Evolutionary conservation across 2,888 invertebrate species (phyloP).

Genomic region (Micoletzkya japonica): DNA sequence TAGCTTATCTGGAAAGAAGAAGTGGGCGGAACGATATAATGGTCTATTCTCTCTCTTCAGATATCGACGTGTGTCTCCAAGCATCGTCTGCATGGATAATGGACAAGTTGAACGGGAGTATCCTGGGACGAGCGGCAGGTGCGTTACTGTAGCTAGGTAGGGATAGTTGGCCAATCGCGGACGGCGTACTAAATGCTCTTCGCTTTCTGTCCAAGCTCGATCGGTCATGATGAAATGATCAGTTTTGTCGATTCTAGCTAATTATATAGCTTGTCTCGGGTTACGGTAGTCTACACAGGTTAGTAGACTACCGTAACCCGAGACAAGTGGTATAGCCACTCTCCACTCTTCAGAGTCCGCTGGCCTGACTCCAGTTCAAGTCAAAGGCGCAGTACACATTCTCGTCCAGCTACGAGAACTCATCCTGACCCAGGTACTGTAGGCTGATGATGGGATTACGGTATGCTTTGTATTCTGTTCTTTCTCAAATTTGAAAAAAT

Average conservation of each 20-base stretch:
- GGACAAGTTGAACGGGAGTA: background rate
- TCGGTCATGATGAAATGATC: too few species aligned
- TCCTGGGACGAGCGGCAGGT: constrained; percentile 13
- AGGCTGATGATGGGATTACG: too few species aligned
- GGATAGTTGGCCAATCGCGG: too few species aligned
- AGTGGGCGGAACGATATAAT: background rate
- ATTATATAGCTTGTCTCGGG: too few species aligned
- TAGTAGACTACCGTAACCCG: background rate
- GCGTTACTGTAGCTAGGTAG: background rate
- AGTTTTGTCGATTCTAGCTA: too few species aligned
- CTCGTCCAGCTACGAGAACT: constrained; percentile 2
- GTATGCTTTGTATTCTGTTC: too few species aligned
- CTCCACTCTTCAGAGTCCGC: constrained; percentile 5
- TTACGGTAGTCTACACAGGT: too few species aligned
- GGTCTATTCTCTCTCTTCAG: background rate
- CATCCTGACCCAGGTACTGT: background rate
- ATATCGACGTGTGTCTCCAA: constrained; percentile 18
- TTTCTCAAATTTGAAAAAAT: too few species aligned
- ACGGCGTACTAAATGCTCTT: too few species aligned
- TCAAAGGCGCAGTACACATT: background rate
- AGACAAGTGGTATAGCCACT: too few species aligned
- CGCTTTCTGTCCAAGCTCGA: background rate
- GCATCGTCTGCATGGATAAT: background rate
- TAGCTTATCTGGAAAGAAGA: background rate
- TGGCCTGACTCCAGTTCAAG: background rate